phyloP scores from a whole-genome alignment of 2,113 vertebrate genomes.

The Hydrochoerus hydrochaeris region DNA sequence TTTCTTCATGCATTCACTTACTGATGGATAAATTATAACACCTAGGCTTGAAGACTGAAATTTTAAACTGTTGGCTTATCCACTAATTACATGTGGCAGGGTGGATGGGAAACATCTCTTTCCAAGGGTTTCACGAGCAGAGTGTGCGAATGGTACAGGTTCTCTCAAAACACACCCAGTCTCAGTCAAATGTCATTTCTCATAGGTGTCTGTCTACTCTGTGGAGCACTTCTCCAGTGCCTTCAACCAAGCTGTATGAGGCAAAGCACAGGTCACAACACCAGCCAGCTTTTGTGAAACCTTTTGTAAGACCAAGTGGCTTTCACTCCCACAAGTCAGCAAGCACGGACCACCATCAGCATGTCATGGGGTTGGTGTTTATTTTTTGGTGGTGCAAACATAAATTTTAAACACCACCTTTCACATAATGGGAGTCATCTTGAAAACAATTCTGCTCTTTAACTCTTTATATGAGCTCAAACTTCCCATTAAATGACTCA shows the following conservation, averaged over 20 bases:
- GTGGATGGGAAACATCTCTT: not conserved
- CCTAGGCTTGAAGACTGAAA: not conserved
- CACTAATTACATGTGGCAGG: not conserved
- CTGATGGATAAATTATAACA: not conserved
- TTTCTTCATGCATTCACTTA: not conserved
- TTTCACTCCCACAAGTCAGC: not conserved
- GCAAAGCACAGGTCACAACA: not conserved
- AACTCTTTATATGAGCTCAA: not conserved
- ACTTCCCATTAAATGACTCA: not conserved
- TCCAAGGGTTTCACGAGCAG: not conserved
- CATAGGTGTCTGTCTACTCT: not conserved
- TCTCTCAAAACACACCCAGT: not conserved
- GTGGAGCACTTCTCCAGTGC: not conserved
- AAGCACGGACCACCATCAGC: not conserved
- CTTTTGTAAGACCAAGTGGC: not conserved
- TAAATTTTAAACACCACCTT: not conserved
- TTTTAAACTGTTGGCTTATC: not conserved
- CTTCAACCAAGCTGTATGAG: not conserved
- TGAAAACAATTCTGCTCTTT: not conserved
- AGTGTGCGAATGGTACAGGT: fast-evolving
- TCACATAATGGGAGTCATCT: not conserved
- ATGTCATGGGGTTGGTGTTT: not conserved
- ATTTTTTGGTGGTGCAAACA: constrained; percentile 2
- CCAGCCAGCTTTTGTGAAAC: not conserved
- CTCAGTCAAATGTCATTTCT: not conserved